Conservation (phyloP, 2,113 vertebrate species). For the Phoxinus phoxinus region DNA sequence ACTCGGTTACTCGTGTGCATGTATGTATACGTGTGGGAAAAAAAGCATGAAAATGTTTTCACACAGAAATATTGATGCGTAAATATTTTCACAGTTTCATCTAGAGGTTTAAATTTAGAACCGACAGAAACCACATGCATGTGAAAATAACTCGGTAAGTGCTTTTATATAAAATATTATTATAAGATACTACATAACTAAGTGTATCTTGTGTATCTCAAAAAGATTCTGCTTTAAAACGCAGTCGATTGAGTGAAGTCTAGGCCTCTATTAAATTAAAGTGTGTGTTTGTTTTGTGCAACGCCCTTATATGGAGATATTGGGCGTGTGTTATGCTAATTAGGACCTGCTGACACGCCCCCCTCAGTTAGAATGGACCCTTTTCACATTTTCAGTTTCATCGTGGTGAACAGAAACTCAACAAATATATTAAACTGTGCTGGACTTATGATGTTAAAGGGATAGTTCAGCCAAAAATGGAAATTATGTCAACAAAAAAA, state of each 20-base stretch:
- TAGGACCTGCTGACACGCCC: background rate
- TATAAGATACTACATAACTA: background rate
- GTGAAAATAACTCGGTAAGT: background rate
- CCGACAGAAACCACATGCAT: background rate
- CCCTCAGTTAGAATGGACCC: background rate
- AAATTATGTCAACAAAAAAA: too few species aligned
- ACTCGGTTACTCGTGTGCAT: background rate
- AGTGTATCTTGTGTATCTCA: background rate
- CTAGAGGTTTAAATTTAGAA: background rate
- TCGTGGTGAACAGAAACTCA: too few species aligned
- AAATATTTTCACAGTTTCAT: background rate
- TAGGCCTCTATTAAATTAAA: background rate
- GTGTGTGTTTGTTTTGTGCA: background rate
- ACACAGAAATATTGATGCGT: background rate
- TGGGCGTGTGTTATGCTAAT: background rate
- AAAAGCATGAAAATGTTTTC: background rate
- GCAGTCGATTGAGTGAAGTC: background rate
- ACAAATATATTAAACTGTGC: too few species aligned
- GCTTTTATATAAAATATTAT: background rate
- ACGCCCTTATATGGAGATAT: background rate
- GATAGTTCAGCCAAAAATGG: too few species aligned
- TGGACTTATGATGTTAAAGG: too few species aligned
- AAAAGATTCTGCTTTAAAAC: background rate
- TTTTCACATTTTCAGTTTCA: too few species aligned
- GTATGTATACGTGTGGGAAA: background rate